Percentiles rank a stretch among this genome's conserved stretches.
phyloP scores from a whole-genome alignment of 1,140 invertebrate species.

The Drosophila carrolli region DNA sequence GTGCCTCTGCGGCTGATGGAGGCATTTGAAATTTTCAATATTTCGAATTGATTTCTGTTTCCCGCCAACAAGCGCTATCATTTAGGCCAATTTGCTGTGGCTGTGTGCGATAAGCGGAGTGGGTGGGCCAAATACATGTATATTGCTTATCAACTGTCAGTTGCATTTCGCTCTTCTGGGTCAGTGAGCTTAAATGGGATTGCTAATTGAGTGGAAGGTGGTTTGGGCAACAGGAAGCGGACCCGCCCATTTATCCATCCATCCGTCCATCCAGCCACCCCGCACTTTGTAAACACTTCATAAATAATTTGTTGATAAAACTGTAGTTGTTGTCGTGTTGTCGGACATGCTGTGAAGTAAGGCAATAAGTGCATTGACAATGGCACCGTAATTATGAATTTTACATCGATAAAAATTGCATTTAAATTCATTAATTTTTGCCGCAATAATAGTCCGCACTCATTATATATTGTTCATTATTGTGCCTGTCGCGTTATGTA shows the following conservation, averaged over 20 bases:
- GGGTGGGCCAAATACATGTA: conserved; percentile 3
- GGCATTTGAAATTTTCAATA: conserved; percentile 57
- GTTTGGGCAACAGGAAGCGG: conserved; percentile 22
- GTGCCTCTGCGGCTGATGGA: conserved; percentile 40
- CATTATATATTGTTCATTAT: conserved; percentile 73
- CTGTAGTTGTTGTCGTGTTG: conserved; percentile 43
- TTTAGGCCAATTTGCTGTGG: conserved; percentile 62
- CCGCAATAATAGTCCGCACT: conserved; percentile 58
- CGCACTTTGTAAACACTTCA: conserved; percentile 58
- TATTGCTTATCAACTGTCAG: conserved; percentile 61
- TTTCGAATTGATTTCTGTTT: conserved; percentile 62
- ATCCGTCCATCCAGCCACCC: conserved; percentile 9
- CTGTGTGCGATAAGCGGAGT: not conserved
- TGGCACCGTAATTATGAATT: conserved; percentile 75
- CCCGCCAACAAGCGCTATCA: conserved; percentile 43
- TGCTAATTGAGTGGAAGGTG: conserved; percentile 51
- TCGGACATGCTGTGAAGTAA: conserved; percentile 39
- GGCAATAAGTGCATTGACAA: conserved; percentile 62
- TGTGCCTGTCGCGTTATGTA: conserved; percentile 19
- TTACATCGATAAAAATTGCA: conserved; percentile 74
- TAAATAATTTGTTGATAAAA: conserved; percentile 65
- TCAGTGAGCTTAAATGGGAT: conserved; percentile 54
- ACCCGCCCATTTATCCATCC: not conserved
- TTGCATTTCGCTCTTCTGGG: conserved; percentile 47
- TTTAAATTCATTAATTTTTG: conserved; percentile 74